Percentiles rank a stretch among this genome's conserved stretches.
Conservation (phyloP, 2,888 invertebrate genomes). For the Trachelus stipa region DNA sequence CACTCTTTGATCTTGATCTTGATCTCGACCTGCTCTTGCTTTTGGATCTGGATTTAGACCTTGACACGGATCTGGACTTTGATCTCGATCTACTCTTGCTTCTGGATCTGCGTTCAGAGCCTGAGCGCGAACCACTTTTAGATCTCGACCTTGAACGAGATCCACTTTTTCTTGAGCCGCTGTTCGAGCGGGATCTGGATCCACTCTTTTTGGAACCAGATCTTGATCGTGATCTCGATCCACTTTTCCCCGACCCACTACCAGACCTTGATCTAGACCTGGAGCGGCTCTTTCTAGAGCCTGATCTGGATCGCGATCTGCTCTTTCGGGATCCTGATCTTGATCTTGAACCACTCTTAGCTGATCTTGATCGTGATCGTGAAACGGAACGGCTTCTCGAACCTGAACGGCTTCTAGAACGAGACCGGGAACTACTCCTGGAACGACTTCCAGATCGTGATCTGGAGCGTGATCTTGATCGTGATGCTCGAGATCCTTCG, state of each 20-base stretch:
- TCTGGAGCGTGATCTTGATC: slow-evolving; percentile 49
- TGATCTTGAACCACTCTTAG: slow-evolving; percentile 38
- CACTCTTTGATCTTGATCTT: slow-evolving; percentile 52
- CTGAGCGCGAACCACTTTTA: slow-evolving; percentile 62
- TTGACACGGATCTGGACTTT: slow-evolving; percentile 42
- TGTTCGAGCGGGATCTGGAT: slow-evolving; percentile 56
- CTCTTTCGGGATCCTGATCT: slow-evolving; percentile 42
- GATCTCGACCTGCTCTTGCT: slow-evolving; percentile 49
- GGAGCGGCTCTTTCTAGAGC: slow-evolving; percentile 42
- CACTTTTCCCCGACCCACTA: slow-evolving; percentile 32
- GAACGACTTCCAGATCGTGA: slow-evolving; percentile 53
- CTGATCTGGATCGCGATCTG: slow-evolving; percentile 64
- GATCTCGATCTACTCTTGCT: slow-evolving; percentile 49
- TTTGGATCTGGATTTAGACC: slow-evolving; percentile 45
- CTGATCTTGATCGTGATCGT: slow-evolving; percentile 63
- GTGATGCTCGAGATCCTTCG: slow-evolving; percentile 68
- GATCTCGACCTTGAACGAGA: slow-evolving; percentile 59
- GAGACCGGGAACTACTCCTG: slow-evolving; percentile 46
- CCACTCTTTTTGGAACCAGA: slow-evolving; percentile 59
- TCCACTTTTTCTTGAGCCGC: slow-evolving; percentile 33
- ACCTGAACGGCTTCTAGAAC: slow-evolving; percentile 62
- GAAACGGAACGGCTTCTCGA: slow-evolving; percentile 60
- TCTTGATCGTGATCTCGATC: slow-evolving; percentile 58
- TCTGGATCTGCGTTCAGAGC: slow-evolving; percentile 39
- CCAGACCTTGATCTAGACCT: slow-evolving; percentile 34